Evolutionary conservation across 2,888 invertebrate genomes (phyloP), one percentile per base, ranked within the genome.

Genomic region (Trachelus troglodyta): DNA sequence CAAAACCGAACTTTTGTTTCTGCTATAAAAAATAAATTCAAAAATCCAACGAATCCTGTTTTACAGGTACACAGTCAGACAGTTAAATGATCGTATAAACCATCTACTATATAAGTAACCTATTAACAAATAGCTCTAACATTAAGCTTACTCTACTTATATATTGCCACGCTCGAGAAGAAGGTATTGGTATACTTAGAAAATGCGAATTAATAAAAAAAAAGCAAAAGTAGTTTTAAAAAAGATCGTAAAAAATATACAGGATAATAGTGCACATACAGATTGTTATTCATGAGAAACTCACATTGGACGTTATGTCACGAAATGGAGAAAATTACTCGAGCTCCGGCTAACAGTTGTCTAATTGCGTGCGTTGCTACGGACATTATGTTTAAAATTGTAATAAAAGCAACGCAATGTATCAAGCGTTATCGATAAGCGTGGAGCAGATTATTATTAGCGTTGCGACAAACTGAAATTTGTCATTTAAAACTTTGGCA

Each of bases 401-500:
- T 35, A 37, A 34, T 34, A n/a, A 74, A 35, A 74, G 15, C 37
- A 35, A 33, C n/a, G 30, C 23, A 74, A 35, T 74, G 30, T 34
- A 35, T 30, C 35, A 34, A 30, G 37, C 35, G 12, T 74, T 37
- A 23, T 34, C 6, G 34, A 74, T 34, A 37, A 74, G 74, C 23
- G 37, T 30, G 30, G 31, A 30, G 12, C 56, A 56, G 23, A 40
- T 40, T 56, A 71, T 71, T 34, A 31, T 15, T 33, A 71, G 71
- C 71, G 4, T 23, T 9, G 31, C 34, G 71, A 80, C 79, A 75
- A 80, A 81, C 69, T 77, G 56, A 77, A 78, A 77, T 76, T 77
- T 30, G 31, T 80, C 74, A 34, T 75, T 76, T 79, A 71, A 77
- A 80, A 56, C 76, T 83, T 83, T 86, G 84, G 85, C 86, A 85